These are phyloP conservation scores for Takifugu flavidus DNA, from an alignment of 2,113 vertebrate genomes.

Conservation along the genomic window DNA sequence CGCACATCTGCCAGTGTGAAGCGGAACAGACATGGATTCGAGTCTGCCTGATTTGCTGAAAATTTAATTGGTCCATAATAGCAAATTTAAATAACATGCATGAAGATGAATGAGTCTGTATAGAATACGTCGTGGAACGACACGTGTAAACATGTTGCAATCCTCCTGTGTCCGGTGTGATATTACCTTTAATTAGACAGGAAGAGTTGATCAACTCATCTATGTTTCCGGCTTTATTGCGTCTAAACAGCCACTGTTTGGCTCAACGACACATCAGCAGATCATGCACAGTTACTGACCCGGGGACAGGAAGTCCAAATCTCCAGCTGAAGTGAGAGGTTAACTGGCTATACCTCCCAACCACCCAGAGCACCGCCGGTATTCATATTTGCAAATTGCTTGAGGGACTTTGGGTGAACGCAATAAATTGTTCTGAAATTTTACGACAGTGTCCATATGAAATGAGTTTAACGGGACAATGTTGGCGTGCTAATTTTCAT, in stretches of 20 bases:
- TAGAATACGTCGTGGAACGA: background rate
- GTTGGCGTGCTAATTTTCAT: background rate
- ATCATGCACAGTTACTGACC: no score
- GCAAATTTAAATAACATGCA: background rate
- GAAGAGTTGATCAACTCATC: no score
- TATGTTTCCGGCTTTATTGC: no score
- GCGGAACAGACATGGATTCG: background rate
- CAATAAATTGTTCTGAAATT: conserved; percentile 22
- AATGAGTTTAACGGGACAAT: conserved; percentile 16
- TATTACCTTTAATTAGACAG: conserved; percentile 1
- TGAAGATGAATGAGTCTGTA: no score
- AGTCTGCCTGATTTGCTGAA: background rate
- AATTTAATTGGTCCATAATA: background rate
- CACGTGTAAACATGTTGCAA: background rate
- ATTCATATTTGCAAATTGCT: conserved; percentile 47
- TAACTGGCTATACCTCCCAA: background rate
- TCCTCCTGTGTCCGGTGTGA: background rate
- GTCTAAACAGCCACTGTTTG: no score
- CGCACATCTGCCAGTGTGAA: background rate
- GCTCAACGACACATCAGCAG: no score
- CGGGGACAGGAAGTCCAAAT: background rate
- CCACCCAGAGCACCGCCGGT: conserved; percentile 21
- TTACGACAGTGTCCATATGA: conserved; percentile 16
- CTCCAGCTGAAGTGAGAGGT: background rate
- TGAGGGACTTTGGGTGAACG: conserved; percentile 25